Conservation (phyloP, 2,888 invertebrate genomes). For the Osmoderma eremita region DNA sequence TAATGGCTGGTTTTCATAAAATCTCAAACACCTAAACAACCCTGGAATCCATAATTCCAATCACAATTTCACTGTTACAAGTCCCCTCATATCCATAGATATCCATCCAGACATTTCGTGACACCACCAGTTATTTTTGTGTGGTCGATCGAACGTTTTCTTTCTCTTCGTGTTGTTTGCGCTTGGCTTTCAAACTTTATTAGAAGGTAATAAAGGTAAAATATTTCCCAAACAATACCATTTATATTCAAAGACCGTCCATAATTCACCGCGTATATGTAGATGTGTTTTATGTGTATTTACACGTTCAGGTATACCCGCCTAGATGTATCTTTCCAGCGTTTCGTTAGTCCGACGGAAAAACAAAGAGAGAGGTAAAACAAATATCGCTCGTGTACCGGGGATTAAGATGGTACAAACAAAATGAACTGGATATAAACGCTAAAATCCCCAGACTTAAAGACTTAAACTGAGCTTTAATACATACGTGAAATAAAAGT, state of each 20-base stretch:
- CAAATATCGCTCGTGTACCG: constrained; percentile 3
- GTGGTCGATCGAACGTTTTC: constrained; percentile 28
- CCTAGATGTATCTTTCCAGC: constrained; percentile 6
- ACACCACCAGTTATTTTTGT: constrained; percentile 25
- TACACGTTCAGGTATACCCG: constrained; percentile 15
- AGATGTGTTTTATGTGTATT: constrained; percentile 28
- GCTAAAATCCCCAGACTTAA: no score
- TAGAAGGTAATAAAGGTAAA: constrained; percentile 31
- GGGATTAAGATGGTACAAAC: constrained; percentile 10
- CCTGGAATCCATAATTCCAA: constrained; percentile 5
- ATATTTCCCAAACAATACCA: constrained; percentile 29
- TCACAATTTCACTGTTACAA: constrained; percentile 21
- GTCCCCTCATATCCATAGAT: background rate
- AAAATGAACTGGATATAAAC: background rate
- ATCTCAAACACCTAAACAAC: no score
- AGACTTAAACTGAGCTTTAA: no score
- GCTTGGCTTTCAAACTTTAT: constrained; percentile 34
- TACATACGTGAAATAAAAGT: no score
- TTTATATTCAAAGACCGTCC: constrained; percentile 28
- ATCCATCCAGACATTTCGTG: constrained; percentile 15
- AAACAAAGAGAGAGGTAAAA: constrained; percentile 6
- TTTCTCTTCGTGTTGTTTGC: constrained; percentile 19
- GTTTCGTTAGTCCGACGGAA: constrained; percentile 6
- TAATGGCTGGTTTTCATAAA: no score
- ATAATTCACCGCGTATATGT: constrained; percentile 34